A percentile compares a stretch with the other conserved stretches of the same genome.
These are phyloP conservation scores for Cyanoderma ruficeps DNA, from an alignment of 2,113 vertebrate species.

Conservation along the genomic window DNA sequence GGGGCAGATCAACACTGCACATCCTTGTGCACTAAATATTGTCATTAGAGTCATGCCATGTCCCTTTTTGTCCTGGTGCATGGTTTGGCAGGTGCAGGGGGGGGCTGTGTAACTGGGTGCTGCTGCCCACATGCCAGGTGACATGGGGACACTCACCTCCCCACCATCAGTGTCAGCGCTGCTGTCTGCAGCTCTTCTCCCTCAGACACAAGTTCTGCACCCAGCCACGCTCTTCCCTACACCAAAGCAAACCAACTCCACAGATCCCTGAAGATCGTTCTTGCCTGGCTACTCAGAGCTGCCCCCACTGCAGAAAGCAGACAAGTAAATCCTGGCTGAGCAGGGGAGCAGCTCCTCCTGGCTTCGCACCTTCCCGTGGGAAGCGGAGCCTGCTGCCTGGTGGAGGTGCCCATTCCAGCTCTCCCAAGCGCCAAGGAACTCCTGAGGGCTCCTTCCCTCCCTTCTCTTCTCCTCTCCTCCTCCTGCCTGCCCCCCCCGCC, in stretches of 20 bases:
- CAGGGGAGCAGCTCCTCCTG: neutral
- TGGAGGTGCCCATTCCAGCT: neutral
- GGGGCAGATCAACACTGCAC: neutral
- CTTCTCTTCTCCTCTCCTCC: neutral
- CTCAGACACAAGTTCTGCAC: neutral
- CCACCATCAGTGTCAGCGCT: accelerated
- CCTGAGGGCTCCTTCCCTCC: neutral
- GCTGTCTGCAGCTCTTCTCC: neutral
- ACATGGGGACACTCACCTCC: accelerated
- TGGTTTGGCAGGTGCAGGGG: accelerated
- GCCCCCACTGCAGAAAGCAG: neutral
- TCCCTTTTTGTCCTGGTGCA: neutral
- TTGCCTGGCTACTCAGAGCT: neutral
- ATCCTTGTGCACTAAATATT: neutral
- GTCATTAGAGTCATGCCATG: accelerated
- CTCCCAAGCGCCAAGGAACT: accelerated
- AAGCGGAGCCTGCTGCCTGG: accelerated
- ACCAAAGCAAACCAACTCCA: neutral
- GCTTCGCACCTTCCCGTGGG: accelerated
- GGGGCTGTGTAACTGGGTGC: accelerated
- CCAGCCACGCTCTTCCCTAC: neutral
- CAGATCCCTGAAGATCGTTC: accelerated
- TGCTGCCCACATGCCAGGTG: accelerated
- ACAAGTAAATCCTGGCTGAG: accelerated
- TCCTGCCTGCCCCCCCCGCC: neutral